A percentile compares a stretch with the other conserved stretches of the same genome.
Conservation (phyloP, 2,888 invertebrate genomes). For the Beris chalybata region DNA sequence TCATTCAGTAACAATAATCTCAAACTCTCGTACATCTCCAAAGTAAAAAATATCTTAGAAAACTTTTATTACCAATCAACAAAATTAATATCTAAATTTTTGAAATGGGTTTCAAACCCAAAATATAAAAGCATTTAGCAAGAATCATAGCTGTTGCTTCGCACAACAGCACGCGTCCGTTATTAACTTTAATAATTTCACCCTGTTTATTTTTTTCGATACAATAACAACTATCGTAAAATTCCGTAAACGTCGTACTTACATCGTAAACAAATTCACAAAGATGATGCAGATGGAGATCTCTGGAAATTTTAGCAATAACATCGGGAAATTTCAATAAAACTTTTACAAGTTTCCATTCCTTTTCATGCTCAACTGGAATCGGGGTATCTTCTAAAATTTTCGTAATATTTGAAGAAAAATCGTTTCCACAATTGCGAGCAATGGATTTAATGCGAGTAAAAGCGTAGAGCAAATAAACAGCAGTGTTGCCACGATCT, state of each 20-base stretch:
- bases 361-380: slow-evolving; percentile 83
- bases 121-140: slow-evolving; percentile 83
- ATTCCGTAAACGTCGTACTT: slow-evolving; percentile 90
- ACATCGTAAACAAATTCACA: slow-evolving; percentile 97
- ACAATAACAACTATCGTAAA: slow-evolving; percentile 97
- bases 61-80: slow-evolving; percentile 2
- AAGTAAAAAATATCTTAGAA: too few relatives aligned
- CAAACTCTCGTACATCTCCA: too few relatives aligned
- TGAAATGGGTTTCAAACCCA: slow-evolving; percentile 88
- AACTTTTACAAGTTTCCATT: slow-evolving; percentile 91
- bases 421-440: slow-evolving; percentile 60
- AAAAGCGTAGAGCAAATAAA: slow-evolving; percentile 92
- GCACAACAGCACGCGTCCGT: slow-evolving; percentile 84
- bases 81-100: slow-evolving; percentile 73
- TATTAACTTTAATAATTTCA: slow-evolving; percentile 78
- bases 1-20: too few relatives aligned
- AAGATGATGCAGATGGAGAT: slow-evolving; percentile 80
- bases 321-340: slow-evolving; percentile 86
- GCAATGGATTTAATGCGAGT: slow-evolving; percentile 93
- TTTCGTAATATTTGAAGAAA: slow-evolving; percentile 66
- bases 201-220: slow-evolving; percentile 88
- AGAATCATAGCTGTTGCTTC: slow-evolving; percentile 90
- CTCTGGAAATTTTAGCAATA: slow-evolving; percentile 76
- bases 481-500: slow-evolving; percentile 98
- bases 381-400: slow-evolving; percentile 64